Conservation (phyloP, 2,888 invertebrate species). For the Coenonympha arcania region DNA sequence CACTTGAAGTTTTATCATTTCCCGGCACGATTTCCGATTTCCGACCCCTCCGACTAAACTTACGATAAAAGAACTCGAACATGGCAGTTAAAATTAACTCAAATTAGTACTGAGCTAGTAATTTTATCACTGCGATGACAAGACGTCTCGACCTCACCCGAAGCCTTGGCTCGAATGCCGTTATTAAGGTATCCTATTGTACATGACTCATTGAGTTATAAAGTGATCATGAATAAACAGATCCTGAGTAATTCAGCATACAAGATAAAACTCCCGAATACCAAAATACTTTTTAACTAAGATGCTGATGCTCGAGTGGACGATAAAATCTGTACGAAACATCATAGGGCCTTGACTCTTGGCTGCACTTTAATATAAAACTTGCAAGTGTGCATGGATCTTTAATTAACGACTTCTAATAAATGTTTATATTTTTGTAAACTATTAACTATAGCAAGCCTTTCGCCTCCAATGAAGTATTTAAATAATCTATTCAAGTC, state of each 20-base stretch:
- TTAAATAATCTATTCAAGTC: no score
- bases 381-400: no score
- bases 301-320: not conserved
- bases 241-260: constrained; percentile 25
- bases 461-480: no score
- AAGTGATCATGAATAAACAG: constrained; percentile 24
- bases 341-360: no score
- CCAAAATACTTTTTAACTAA: not conserved
- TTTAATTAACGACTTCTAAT: no score
- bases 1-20: not conserved
- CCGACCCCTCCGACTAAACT: constrained; percentile 2
- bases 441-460: no score
- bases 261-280: constrained; percentile 7
- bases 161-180: constrained; percentile 22
- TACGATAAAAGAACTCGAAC: constrained; percentile 13
- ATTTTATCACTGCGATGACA: constrained; percentile 7
- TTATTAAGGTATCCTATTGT: constrained; percentile 22
- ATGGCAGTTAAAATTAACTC: constrained; percentile 5
- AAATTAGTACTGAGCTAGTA: constrained; percentile 5
- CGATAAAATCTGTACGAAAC: not conserved
- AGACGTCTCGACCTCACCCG: constrained; percentile 8
- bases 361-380: no score
- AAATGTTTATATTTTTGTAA: no score
- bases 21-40: constrained; percentile 9
- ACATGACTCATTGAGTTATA: constrained; percentile 13